Percentiles rank a stretch among this genome's conserved stretches.
Conservation (phyloP, 2,888 invertebrate species). For the Leucophora obtusa region DNA sequence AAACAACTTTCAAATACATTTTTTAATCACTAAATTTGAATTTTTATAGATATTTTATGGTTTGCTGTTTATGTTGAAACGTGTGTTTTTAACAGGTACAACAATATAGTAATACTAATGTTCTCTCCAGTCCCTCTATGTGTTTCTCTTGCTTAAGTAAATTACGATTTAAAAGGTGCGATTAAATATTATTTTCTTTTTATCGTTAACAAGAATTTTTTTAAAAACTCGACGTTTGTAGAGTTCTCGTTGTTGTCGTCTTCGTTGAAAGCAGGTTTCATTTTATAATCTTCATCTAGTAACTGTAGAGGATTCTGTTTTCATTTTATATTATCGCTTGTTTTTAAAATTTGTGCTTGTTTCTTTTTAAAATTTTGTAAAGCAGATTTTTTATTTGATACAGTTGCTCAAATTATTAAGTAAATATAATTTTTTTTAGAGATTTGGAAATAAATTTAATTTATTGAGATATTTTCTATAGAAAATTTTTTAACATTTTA, state of each 20-base stretch:
- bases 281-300: slow-evolving; percentile 28
- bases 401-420: no score
- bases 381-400: no score
- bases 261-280: slow-evolving; percentile 14
- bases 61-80: slow-evolving; percentile 30
- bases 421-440: no score
- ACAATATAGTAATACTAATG: background rate
- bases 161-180: slow-evolving; percentile 45
- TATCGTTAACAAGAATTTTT: slow-evolving; percentile 37
- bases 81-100: slow-evolving; percentile 40
- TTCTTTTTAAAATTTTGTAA: no score
- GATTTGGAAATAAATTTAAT: no score
- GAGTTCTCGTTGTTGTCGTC: background rate
- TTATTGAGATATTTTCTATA: no score
- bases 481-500: no score
- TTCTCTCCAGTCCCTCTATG: background rate
- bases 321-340: no score
- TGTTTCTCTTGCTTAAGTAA: background rate
- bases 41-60: slow-evolving; percentile 37
- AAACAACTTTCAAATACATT: slow-evolving; percentile 54
- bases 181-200: slow-evolving; percentile 35
- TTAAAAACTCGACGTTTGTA: background rate
- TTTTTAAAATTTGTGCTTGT: no score
- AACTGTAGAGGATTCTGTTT: background rate
- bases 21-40: slow-evolving; percentile 44